A percentile compares a stretch with the other conserved stretches of the same genome.
phyloP scores from a whole-genome alignment of 1,140 invertebrate species.

The Vollenhovia emeryi region DNA sequence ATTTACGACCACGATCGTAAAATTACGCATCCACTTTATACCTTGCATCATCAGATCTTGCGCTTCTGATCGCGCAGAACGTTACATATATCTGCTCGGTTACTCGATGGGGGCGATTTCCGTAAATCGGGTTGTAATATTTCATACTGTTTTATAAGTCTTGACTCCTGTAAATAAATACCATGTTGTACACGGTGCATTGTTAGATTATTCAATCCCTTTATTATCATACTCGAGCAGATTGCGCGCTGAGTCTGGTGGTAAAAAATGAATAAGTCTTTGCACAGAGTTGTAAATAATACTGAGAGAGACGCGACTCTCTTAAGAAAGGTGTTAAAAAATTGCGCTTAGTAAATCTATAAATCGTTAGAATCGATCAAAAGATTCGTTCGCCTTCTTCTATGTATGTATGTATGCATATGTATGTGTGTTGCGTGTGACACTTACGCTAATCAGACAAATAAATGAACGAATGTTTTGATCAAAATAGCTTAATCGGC shows the following conservation, averaged over 20 bases:
- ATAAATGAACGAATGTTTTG: conserved; percentile 30
- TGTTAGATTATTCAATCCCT: conserved; percentile 12
- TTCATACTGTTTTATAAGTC: conserved; percentile 56
- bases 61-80: neutral
- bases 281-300: conserved; percentile 46
- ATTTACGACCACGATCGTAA: no score
- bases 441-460: conserved; percentile 11
- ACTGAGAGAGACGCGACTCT: conserved; percentile 33
- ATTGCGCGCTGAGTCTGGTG: conserved; percentile 2
- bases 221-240: conserved; percentile 31
- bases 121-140: conserved; percentile 9
- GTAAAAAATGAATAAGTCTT: conserved; percentile 37
- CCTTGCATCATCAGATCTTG: neutral
- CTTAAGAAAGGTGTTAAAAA: conserved; percentile 30
- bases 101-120: no score
- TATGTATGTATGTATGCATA: no score
- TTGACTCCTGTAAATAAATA: conserved; percentile 49
- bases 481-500: conserved; percentile 5
- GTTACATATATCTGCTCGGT: no score
- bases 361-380: conserved; percentile 34
- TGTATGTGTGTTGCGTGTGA: no score
- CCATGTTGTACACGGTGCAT: neutral
- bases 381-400: conserved; percentile 31
- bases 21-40: neutral
- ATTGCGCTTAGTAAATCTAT: conserved; percentile 34